Evolutionary conservation across 2,888 invertebrate genomes (phyloP), one percentile per base, ranked within the genome.

Genomic region (Pheosia tremula): DNA sequence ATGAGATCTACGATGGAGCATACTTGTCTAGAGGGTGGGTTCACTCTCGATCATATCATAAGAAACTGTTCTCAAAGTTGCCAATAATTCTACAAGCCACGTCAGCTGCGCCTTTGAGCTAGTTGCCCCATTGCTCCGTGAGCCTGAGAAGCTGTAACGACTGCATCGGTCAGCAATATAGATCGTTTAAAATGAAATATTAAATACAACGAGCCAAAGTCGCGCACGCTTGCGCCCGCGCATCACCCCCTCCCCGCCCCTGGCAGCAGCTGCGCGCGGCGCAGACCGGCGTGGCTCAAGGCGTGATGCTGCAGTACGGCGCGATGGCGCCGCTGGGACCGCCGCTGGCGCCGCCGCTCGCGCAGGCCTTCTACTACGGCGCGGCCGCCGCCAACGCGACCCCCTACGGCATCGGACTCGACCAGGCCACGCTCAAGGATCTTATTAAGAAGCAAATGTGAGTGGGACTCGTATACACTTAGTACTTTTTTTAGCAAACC

Each of bases 361-460:
- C 90, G 55, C 91, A 90, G 82, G 89, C 91, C 50, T 96, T 94
- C 86, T 96, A 95, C 89, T 96, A 95, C 86, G 96, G 95, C 66
- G 95, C 95, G 61, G 94, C 95, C 37, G 82, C 88, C 0, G 87
- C 90, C 0, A 88, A 81, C 0, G 82, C 85, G 3, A 79, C 91
- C 36, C 88, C 93, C 7, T 95, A 93, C 77, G 95, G 94, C 36
- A 81, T 94, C 41, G 94, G 94, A 10, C 75, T 95, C 9, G 96
- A 96, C 75, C 94, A 95, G 61, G 85, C 83, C 5, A 96, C 96
- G 66, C 91, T 98, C 10, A 97, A 97, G 89, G 98, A 98, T 68
- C 96, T 96, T 73, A 96, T 98, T 72, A 96, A 96, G 87, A 98
- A 98, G 81, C 98, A 98, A 94, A 97, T 98, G 98, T 98, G 91